A percentile compares a stretch with the other conserved stretches of the same genome.
Evolutionary conservation across 2,113 vertebrate genomes (phyloP).

Genomic region (Siniperca knerii): DNA sequence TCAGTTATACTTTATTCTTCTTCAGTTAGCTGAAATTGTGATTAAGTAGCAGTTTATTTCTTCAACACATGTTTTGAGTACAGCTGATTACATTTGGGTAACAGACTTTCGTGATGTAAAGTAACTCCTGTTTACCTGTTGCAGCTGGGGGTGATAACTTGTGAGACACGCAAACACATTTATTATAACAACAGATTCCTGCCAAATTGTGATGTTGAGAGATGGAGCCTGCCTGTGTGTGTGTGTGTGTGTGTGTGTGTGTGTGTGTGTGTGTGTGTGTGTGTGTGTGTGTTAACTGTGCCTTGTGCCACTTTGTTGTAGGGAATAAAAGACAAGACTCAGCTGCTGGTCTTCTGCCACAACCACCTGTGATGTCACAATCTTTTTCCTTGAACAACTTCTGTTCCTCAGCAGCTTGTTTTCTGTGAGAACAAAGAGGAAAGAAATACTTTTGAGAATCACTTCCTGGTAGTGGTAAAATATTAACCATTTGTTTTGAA

Average conservation of each 20-base stretch:
- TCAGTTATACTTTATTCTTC: neutral
- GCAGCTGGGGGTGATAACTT: neutral
- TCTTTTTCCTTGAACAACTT: conserved; percentile 14
- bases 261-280: neutral
- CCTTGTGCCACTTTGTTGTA: neutral
- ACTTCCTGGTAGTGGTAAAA: conserved; percentile 66
- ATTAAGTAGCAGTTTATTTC: neutral
- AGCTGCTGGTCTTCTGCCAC: neutral
- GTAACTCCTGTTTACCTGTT: neutral
- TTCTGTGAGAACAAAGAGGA: neutral
- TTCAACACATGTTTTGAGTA: neutral
- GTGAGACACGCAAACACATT: neutral
- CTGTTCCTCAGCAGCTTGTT: neutral
- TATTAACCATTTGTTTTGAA: conserved; percentile 67
- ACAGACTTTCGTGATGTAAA: neutral
- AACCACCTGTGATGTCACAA: neutral
- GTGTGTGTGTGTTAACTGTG: neutral
- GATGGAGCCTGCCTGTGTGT: too few species aligned
- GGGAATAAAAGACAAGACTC: neutral
- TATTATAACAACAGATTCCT: neutral
- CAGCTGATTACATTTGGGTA: neutral
- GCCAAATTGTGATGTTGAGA: too few species aligned
- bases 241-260: neutral
- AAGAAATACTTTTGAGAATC: conserved; percentile 25
- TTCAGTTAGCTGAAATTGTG: neutral